These are phyloP conservation scores for Ariolimax columbianus DNA, from an alignment of 2,888 invertebrate species.

Conservation along the genomic window DNA sequence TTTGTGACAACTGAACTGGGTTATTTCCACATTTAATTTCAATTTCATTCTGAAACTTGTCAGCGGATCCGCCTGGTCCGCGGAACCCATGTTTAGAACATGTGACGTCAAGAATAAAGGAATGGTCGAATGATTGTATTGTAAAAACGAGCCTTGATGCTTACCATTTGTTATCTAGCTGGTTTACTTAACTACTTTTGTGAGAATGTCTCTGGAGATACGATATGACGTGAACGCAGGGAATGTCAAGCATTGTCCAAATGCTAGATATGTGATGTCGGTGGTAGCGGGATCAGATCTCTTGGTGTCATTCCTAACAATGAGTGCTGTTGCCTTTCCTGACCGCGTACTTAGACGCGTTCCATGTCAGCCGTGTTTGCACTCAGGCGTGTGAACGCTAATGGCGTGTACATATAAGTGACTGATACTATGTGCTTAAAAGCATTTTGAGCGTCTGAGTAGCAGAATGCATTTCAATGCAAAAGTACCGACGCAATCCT, in stretches of 20 bases:
- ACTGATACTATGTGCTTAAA: no score
- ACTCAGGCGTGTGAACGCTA: neutral
- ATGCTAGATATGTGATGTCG: neutral
- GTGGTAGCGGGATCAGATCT: neutral
- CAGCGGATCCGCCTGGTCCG: no score
- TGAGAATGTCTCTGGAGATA: neutral
- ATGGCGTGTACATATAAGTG: neutral
- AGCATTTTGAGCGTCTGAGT: no score
- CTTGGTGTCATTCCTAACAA: constrained; percentile 7
- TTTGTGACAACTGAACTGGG: no score
- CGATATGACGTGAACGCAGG: neutral
- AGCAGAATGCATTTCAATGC: no score
- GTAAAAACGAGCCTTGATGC: neutral
- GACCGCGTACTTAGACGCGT: neutral
- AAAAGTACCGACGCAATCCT: no score
- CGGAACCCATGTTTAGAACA: no score
- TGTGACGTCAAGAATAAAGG: neutral
- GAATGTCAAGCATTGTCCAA: constrained; percentile 5
- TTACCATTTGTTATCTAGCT: neutral
- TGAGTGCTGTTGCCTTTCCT: neutral
- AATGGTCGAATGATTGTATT: neutral
- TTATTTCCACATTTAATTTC: no score
- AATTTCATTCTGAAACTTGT: no score
- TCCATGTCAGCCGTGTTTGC: neutral
- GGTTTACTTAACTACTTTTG: neutral